A percentile compares a stretch with the other conserved stretches of the same genome.
phyloP scores from a whole-genome alignment of 2,113 vertebrate species.

The Cichladusa arquata region DNA sequence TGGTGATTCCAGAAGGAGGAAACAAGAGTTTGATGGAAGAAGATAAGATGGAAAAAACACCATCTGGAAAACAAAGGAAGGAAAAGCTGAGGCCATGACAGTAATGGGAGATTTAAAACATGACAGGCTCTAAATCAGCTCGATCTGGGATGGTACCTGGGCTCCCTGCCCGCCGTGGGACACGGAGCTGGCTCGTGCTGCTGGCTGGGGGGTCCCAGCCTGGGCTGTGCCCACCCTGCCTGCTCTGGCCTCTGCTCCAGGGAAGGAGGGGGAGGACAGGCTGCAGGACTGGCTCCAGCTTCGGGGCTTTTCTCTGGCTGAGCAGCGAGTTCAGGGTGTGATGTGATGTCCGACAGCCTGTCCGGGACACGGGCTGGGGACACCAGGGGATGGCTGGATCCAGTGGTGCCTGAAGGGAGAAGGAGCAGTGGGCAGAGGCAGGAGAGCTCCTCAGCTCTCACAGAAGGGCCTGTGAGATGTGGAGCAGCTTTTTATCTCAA shows the following conservation, averaged over 20 bases:
- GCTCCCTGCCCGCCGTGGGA: background rate
- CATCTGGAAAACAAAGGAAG: constrained; percentile 8
- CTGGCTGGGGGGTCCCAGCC: background rate
- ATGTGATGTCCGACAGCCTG: background rate
- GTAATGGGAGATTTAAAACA: background rate
- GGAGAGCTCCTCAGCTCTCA: background rate
- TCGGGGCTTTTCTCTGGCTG: background rate
- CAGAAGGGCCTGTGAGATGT: background rate
- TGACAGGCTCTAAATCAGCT: background rate
- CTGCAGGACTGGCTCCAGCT: background rate
- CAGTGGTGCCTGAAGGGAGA: background rate
- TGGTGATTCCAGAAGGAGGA: constrained; percentile 53
- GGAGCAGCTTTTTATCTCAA: background rate
- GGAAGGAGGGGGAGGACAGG: no score
- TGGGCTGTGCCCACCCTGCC: background rate
- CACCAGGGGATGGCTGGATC: background rate
- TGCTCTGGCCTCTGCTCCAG: background rate
- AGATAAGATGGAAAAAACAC: constrained; percentile 36
- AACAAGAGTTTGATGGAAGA: constrained; percentile 48
- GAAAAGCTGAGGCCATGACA: background rate
- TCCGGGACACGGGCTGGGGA: accelerated
- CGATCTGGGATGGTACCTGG: background rate
- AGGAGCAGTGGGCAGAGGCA: background rate
- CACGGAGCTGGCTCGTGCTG: background rate
- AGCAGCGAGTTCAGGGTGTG: background rate